Percentiles rank a stretch among this genome's conserved stretches.
Evolutionary conservation across 1,140 invertebrate species (phyloP).

Genomic region (Planococcus citri): DNA sequence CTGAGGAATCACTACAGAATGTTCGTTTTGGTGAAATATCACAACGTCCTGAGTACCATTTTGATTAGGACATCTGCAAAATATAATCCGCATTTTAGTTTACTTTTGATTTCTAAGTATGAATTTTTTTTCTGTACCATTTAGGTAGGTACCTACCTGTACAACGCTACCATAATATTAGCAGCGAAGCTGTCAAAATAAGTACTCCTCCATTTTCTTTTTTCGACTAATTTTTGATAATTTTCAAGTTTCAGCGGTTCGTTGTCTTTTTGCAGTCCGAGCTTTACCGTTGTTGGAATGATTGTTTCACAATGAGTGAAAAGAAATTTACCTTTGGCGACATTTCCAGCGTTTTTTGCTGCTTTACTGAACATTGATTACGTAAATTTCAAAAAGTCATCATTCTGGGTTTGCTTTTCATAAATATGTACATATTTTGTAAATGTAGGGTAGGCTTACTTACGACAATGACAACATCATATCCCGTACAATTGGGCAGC

Average conservation of each 20-base stretch:
- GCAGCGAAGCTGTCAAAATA: slow-evolving; percentile 57
- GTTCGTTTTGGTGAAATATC: background rate
- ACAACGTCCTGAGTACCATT: background rate
- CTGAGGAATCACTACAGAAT: background rate
- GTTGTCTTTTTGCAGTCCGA: slow-evolving; percentile 54
- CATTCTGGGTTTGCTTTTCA: too few relatives aligned
- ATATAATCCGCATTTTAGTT: background rate
- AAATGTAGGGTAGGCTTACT: background rate
- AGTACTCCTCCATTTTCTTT: slow-evolving; percentile 56
- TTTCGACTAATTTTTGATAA: slow-evolving; percentile 39
- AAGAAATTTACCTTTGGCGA: slow-evolving; percentile 37
- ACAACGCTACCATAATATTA: slow-evolving; percentile 63
- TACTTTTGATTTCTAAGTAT: background rate
- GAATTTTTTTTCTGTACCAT: background rate
- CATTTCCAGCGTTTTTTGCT: background rate
- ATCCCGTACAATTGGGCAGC: background rate
- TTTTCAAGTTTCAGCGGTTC: slow-evolving; percentile 51
- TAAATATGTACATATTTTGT: too few relatives aligned
- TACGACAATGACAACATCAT: background rate
- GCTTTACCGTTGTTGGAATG: slow-evolving; percentile 45
- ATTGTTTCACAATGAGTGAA: slow-evolving; percentile 59
- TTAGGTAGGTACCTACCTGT: slow-evolving; percentile 39
- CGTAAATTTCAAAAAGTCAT: too few relatives aligned
- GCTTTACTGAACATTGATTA: background rate
- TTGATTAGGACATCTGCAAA: background rate